These are phyloP conservation scores for Eira barbara DNA, from an alignment of 2,113 vertebrate species.

Conservation along the genomic window DNA sequence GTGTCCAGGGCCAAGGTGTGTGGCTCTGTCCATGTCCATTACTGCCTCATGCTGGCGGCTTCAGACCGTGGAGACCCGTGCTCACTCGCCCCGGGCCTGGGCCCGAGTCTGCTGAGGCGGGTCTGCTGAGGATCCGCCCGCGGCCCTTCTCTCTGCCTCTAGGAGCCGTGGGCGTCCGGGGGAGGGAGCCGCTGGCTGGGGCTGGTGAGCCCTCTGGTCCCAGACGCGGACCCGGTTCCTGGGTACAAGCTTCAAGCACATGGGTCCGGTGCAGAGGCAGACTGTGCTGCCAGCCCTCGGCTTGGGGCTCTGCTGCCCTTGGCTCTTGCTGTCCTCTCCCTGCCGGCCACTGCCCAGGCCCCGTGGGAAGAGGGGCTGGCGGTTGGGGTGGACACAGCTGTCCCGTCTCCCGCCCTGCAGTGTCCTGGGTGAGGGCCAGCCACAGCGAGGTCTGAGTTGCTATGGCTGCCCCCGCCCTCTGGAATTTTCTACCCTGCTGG, in stretches of 20 bases:
- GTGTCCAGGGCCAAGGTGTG: background rate
- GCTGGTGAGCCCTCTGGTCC: background rate
- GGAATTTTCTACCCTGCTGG: background rate
- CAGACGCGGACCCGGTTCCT: fast-evolving
- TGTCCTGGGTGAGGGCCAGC: background rate
- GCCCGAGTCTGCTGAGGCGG: too few species aligned
- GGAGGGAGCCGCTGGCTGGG: background rate
- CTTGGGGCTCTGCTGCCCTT: background rate
- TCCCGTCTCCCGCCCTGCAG: background rate
- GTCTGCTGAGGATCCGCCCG: background rate
- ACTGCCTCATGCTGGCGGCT: background rate
- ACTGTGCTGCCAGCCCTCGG: background rate
- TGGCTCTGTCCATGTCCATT: background rate
- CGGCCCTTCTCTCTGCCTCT: fast-evolving
- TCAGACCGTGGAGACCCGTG: fast-evolving
- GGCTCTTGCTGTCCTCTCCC: fast-evolving
- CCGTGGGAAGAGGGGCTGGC: background rate
- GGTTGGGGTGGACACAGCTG: fast-evolving
- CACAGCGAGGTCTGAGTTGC: background rate
- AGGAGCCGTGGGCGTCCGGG: background rate
- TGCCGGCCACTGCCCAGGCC: background rate
- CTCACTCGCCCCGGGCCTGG: fast-evolving
- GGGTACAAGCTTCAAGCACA: fast-evolving
- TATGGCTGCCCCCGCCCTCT: background rate
- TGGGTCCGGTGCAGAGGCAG: background rate